Conservation (phyloP, 2,888 invertebrate species). For the Fabriciana adippe region DNA sequence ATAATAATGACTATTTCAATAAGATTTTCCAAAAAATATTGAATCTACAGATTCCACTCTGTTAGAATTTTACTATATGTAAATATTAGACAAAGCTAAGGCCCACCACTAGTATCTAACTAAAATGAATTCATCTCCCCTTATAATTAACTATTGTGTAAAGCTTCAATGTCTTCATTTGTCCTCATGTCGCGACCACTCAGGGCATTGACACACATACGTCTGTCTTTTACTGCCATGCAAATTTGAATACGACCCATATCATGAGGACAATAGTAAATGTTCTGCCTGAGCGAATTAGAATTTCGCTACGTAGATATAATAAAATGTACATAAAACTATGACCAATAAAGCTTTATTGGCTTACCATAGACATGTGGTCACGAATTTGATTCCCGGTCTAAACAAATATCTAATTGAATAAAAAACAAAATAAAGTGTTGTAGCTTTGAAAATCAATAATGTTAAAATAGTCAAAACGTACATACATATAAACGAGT, state of each 20-base stretch:
- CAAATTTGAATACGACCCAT: conserved; percentile 11
- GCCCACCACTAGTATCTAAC: too few relatives aligned
- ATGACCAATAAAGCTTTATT: background rate
- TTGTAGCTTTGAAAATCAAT: too few relatives aligned
- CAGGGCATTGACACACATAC: conserved; percentile 11
- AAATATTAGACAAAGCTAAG: too few relatives aligned
- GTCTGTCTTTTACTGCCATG: conserved; percentile 7
- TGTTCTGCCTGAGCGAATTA: conserved; percentile 1
- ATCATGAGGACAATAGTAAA: conserved; percentile 3
- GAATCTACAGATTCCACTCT: too few relatives aligned
- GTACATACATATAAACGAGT: too few relatives aligned
- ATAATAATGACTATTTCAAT: too few relatives aligned
- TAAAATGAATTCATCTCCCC: too few relatives aligned
- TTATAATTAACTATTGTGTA: background rate
- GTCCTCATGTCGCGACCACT: background rate
- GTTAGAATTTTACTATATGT: too few relatives aligned
- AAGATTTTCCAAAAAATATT: too few relatives aligned
- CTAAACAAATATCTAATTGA: too few relatives aligned
- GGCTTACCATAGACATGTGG: background rate
- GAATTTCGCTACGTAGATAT: conserved; percentile 4
- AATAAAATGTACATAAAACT: background rate
- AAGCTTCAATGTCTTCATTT: background rate
- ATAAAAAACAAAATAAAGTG: too few relatives aligned
- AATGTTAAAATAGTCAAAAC: too few relatives aligned
- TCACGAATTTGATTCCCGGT: background rate